Evolutionary conservation across 2,113 vertebrate genomes (phyloP).

Genomic region (Apodemus sylvaticus): DNA sequence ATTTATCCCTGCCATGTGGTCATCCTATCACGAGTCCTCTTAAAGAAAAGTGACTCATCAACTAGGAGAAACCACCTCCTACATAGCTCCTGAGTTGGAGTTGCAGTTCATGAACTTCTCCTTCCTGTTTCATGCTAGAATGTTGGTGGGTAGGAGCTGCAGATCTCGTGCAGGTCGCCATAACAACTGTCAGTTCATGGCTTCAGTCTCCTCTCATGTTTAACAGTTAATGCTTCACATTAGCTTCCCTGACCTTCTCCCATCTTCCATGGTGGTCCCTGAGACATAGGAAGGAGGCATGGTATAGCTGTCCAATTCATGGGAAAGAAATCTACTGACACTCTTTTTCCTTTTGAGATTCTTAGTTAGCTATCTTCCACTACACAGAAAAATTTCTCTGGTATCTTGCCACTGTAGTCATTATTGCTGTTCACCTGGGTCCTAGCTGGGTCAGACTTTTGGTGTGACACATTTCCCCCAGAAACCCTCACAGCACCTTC

Average conservation of each 20-base stretch:
- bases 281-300: neutral
- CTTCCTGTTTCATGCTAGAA: neutral
- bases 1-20: neutral
- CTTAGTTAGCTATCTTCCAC: neutral
- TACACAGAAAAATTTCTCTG: neutral
- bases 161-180: neutral
- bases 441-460: neutral
- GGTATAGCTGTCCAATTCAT: neutral
- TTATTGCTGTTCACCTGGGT: neutral
- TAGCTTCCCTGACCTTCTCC: neutral
- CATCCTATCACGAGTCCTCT: neutral
- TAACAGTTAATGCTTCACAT: neutral
- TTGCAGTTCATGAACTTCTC: neutral
- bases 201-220: neutral
- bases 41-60: neutral
- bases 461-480: neutral
- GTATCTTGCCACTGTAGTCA: no score
- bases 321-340: neutral
- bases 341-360: neutral
- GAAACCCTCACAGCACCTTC: neutral
- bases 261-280: neutral
- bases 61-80: neutral
- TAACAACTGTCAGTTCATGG: neutral
- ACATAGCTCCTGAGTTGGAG: neutral
- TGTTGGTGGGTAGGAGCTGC: neutral